Evolutionary conservation across 2,888 invertebrate species (phyloP), one percentile per base, ranked within the genome.

Genomic region (Chromoteleia sp.): DNA sequence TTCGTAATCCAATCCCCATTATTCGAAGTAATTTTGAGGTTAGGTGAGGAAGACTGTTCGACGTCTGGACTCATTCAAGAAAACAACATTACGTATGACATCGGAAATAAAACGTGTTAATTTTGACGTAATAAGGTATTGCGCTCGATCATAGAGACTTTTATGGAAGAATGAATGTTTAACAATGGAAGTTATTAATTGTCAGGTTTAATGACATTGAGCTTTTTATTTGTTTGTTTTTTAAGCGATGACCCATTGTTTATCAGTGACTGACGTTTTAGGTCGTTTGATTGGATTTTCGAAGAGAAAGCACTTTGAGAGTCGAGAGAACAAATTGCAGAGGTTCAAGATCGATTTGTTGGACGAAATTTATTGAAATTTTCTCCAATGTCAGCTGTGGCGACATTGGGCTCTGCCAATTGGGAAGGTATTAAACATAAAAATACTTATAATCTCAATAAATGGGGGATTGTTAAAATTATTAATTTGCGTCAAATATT

Each of bases 51-150:
- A 6, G 3, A 41, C 0, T 8, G 10, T 2, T 17, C 36, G 10
- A 30, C 25, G 10, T 8, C 10, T 7, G 2, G n/a, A 2, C 5
- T 2, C n/a, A 10, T 17, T 12, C 6, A 5, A 25, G 29, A 29
- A 21, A 25, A 50, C 25, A 5, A 50, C 21, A 25, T 3, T 4
- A 19, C 12, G 17, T 33, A 33, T 33, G 54, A 54, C 33, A 15
- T 12, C 6, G 25, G 4, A 12, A 1, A 12, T 0, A 14, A 54
- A 33, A 33, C 54, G 54, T 33, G 33, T 21, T 6, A 54, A 54
- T 39, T 59, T 59, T 59, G 41, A 59, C 59, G 59, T 59, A 41
- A 59, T 25, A 6, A 29, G 0, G 29, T 14, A 3, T 29, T 29
- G 5, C 12, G 14, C 5, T 15, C 4, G 1, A 41, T 41, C 39